phyloP scores from a whole-genome alignment of 2,888 invertebrate species.

The Dysmachus trigonus region DNA sequence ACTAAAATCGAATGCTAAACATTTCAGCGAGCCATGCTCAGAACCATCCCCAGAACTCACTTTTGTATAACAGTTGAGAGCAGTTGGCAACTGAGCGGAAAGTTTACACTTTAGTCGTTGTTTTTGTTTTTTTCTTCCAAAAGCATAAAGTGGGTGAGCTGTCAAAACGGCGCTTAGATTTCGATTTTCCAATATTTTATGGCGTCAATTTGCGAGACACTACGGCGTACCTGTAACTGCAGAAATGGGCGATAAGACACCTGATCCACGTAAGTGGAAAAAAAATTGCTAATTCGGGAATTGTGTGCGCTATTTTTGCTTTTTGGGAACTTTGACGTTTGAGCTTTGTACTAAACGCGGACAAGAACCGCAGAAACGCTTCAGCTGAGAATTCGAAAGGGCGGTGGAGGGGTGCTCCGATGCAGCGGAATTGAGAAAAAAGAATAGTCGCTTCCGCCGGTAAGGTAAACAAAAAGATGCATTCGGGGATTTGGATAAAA shows the following conservation, averaged over 20 bases:
- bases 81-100: background rate
- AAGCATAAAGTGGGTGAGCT: background rate
- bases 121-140: background rate
- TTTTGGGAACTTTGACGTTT: background rate
- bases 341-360: background rate
- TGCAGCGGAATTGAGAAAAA: background rate
- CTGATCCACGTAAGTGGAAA: background rate
- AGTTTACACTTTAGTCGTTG: background rate
- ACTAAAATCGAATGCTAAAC: background rate
- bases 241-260: slow-evolving; percentile 1
- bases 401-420: background rate
- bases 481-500: too few species aligned
- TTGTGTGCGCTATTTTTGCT: background rate
- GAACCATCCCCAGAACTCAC: background rate
- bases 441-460: background rate
- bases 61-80: background rate
- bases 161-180: slow-evolving; percentile 41
- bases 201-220: background rate
- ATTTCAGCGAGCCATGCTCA: background rate
- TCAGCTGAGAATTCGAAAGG: background rate
- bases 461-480: background rate
- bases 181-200: slow-evolving; percentile 37
- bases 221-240: background rate
- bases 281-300: background rate
- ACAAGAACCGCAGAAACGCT: background rate